These are phyloP conservation scores for Dolichoris vasculosae DNA, from an alignment of 1,140 invertebrate species.

Conservation along the genomic window DNA sequence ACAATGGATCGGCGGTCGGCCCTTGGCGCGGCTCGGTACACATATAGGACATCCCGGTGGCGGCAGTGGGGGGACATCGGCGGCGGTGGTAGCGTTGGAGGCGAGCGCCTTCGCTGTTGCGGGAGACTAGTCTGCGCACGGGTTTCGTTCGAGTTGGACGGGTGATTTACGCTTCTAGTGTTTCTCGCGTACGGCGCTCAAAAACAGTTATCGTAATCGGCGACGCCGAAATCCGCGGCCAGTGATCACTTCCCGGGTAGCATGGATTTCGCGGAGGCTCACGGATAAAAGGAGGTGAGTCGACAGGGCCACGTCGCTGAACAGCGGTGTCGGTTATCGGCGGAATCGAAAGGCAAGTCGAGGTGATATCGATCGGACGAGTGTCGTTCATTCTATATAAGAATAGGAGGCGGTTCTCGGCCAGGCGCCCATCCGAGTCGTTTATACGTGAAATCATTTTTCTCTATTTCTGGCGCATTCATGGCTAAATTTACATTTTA, in stretches of 20 bases:
- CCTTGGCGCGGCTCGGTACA: neutral
- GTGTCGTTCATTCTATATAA: no score
- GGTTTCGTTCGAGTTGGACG: slow-evolving; percentile 67
- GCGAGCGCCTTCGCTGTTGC: slow-evolving; percentile 56
- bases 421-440: no score
- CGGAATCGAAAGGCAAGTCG: no score
- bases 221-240: neutral
- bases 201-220: neutral
- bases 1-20: neutral
- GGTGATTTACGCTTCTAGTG: neutral
- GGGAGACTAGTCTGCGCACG: slow-evolving; percentile 69
- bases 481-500: slow-evolving; percentile 36
- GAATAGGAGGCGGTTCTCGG: no score
- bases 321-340: neutral
- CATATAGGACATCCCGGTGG: neutral
- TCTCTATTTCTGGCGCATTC: slow-evolving; percentile 18
- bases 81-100: slow-evolving; percentile 9
- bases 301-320: no score
- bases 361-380: no score
- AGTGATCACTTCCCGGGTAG: no score
- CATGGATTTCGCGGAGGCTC: neutral
- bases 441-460: slow-evolving; percentile 18
- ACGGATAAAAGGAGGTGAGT: neutral
- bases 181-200: neutral
- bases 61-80: slow-evolving; percentile 4